These are phyloP conservation scores for Dasyornis broadbenti DNA, from an alignment of 2,113 vertebrate species.

Conservation along the genomic window DNA sequence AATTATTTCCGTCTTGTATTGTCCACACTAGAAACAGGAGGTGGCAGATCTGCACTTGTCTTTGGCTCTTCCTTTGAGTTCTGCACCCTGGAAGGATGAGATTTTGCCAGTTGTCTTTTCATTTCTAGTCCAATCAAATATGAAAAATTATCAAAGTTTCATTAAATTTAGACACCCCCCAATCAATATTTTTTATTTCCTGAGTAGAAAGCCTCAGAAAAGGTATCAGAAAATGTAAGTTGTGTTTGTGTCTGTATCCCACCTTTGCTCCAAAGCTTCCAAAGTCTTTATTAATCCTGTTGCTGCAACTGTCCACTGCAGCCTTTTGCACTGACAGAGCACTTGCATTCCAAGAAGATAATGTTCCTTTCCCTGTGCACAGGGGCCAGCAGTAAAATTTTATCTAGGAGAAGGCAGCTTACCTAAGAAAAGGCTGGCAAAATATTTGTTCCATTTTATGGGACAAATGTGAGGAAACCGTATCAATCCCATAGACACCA, in stretches of 20 bases:
- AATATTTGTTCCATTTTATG: background rate
- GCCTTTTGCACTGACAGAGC: background rate
- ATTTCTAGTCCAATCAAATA: background rate
- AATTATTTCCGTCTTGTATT: slow-evolving; percentile 40
- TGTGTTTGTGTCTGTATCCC: background rate
- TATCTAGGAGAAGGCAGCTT: background rate
- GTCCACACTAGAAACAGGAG: slow-evolving; percentile 21
- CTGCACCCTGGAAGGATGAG: background rate
- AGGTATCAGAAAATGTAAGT: background rate
- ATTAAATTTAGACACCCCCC: background rate
- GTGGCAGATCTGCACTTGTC: background rate
- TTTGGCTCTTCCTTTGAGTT: background rate
- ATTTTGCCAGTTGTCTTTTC: background rate
- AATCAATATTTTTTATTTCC: background rate
- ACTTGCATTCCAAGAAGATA: background rate
- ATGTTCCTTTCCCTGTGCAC: background rate
- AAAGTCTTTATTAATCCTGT: background rate
- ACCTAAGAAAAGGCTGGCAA: background rate
- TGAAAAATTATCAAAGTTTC: background rate
- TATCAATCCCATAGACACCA: background rate
- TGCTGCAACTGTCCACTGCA: background rate
- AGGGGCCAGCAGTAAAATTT: background rate
- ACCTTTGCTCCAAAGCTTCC: background rate
- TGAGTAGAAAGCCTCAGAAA: background rate
- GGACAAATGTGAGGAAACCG: background rate